phyloP scores from a whole-genome alignment of 2,888 invertebrate species.

The Formica aserva region DNA sequence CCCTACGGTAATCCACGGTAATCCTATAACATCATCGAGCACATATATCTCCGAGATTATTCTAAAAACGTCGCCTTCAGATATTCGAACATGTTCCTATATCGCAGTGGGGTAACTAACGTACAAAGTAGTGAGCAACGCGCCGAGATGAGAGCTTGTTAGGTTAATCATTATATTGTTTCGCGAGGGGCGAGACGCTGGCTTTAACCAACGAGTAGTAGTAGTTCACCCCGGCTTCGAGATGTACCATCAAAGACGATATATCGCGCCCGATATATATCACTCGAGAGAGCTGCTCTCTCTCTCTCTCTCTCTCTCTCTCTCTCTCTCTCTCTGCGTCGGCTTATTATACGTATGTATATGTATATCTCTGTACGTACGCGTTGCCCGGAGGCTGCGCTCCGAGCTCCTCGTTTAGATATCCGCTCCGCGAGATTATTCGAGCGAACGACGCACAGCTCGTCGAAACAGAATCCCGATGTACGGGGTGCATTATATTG shows the following conservation, averaged over 20 bases:
- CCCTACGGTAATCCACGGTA: not conserved
- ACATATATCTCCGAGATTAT: constrained; percentile 50
- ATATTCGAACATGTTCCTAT: constrained; percentile 65
- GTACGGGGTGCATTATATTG: constrained; percentile 60
- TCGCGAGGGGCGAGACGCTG: constrained; percentile 76
- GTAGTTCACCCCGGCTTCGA: constrained; percentile 63
- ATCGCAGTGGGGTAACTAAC: constrained; percentile 65
- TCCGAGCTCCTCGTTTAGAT: constrained; percentile 74
- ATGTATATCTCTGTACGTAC: constrained; percentile 60
- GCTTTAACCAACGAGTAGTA: constrained; percentile 57
- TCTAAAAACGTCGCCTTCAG: constrained; percentile 73
- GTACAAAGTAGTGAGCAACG: constrained; percentile 48
- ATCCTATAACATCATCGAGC: constrained; percentile 52
- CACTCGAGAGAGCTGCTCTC: constrained; percentile 64
- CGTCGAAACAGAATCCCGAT: constrained; percentile 58
- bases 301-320: too few species aligned
- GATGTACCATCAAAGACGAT: constrained; percentile 76
- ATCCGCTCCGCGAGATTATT: constrained; percentile 73
- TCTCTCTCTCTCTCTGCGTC: constrained; percentile 66
- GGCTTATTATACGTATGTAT: constrained; percentile 55
- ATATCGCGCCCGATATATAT: constrained; percentile 80
- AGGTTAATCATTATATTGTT: constrained; percentile 81
- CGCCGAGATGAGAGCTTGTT: constrained; percentile 77
- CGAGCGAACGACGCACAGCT: constrained; percentile 58
- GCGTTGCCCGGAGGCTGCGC: constrained; percentile 65